phyloP scores from a whole-genome alignment of 2,113 vertebrate genomes.

The Phrynocephalus versicolor region DNA sequence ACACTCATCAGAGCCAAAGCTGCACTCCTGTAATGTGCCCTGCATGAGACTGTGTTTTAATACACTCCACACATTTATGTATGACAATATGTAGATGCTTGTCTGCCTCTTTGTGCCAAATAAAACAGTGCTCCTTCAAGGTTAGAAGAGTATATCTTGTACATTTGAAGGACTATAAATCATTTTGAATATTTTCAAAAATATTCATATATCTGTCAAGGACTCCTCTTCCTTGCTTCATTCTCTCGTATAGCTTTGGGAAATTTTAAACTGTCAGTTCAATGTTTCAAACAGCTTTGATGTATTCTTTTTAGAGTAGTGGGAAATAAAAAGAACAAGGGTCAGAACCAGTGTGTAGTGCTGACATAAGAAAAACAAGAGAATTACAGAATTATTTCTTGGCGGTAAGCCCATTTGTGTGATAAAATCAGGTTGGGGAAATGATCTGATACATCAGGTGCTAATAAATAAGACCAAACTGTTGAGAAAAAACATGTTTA shows the following conservation, averaged over 20 bases:
- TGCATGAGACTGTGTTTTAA: no score
- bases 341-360: slow-evolving; percentile 14
- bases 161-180: slow-evolving; percentile 14
- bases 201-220: background rate
- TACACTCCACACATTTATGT: no score
- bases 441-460: background rate
- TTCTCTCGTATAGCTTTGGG: slow-evolving; percentile 41
- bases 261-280: slow-evolving; percentile 40
- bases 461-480: background rate
- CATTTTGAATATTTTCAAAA: slow-evolving; percentile 26
- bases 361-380: slow-evolving; percentile 25
- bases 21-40: no score
- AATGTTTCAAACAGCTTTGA: slow-evolving; percentile 45
- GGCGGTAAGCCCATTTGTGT: background rate
- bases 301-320: slow-evolving; percentile 23
- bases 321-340: slow-evolving; percentile 20
- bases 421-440: background rate
- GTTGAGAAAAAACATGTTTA: background rate
- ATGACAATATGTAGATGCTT: no score
- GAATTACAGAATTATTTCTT: background rate
- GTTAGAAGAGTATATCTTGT: background rate
- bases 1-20: no score
- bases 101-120: no score
- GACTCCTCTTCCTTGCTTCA: slow-evolving; percentile 17
- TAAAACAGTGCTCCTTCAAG: no score